These are phyloP conservation scores for Thysanoteuthis rhombus DNA, from an alignment of 2,888 invertebrate species.

Conservation along the genomic window DNA sequence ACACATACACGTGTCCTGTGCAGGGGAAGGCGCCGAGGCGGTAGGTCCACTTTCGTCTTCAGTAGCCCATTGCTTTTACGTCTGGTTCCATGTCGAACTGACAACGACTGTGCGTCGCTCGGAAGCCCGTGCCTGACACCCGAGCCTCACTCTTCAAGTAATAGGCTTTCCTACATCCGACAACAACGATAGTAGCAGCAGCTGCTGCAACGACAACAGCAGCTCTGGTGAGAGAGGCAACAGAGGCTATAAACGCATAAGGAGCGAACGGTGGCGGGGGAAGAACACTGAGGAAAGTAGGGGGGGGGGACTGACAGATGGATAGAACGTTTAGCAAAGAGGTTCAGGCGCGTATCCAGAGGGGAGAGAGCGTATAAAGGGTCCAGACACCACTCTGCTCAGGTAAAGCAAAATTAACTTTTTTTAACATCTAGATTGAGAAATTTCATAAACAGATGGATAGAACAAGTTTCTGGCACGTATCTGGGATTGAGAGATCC, in stretches of 20 bases:
- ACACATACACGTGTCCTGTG: neutral
- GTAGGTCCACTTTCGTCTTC: neutral
- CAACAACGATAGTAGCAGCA: conserved; percentile 12
- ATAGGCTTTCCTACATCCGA: neutral
- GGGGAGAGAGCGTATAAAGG: too few relatives aligned
- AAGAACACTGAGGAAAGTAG: neutral
- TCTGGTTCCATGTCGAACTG: neutral
- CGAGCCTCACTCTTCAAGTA: neutral
- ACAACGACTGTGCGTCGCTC: neutral
- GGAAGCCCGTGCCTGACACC: conserved; percentile 12
- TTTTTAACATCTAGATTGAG: too few relatives aligned
- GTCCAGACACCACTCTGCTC: too few relatives aligned
- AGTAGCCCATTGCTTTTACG: conserved; percentile 12
- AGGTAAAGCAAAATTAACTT: too few relatives aligned
- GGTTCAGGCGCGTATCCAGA: too few relatives aligned
- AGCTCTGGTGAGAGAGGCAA: neutral
- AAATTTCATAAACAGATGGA: too few relatives aligned
- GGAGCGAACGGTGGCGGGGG: neutral
- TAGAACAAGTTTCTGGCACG: too few relatives aligned
- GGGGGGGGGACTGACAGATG: neutral
- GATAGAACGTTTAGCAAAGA: neutral
- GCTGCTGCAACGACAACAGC: neutral
- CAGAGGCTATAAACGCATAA: neutral
- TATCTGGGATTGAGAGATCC: too few relatives aligned
- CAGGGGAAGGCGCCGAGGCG: neutral